These are phyloP conservation scores for Dryomyza anilis DNA, from an alignment of 2,888 invertebrate genomes.

Conservation along the genomic window DNA sequence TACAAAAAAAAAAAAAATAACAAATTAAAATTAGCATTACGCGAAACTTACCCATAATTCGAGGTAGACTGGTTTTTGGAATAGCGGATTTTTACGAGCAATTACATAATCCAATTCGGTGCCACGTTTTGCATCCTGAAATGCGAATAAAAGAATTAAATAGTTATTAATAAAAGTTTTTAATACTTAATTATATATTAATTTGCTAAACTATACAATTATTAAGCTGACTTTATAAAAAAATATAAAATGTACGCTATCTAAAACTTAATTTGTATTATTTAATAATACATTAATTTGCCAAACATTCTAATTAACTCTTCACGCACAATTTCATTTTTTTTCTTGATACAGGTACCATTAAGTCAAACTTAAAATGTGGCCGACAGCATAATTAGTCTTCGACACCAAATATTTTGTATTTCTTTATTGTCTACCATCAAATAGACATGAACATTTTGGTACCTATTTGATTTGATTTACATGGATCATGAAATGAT, in stretches of 20 bases:
- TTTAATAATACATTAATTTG: background rate
- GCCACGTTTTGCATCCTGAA: conserved; percentile 77
- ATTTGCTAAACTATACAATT: too few relatives aligned
- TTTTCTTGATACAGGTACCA: too few relatives aligned
- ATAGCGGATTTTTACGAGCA: conserved; percentile 78
- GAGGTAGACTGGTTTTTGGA: conserved; percentile 78
- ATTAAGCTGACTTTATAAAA: too few relatives aligned
- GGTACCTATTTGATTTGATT: background rate
- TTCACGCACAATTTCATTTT: too few relatives aligned
- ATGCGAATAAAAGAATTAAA: conserved; percentile 40
- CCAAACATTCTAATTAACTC: too few relatives aligned
- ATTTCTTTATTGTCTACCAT: background rate
- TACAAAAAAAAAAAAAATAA: background rate
- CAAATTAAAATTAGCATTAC: background rate
- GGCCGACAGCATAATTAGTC: background rate
- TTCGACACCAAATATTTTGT: background rate
- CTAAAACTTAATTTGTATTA: too few relatives aligned
- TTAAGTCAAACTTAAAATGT: too few relatives aligned
- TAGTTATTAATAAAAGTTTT: too few relatives aligned
- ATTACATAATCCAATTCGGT: conserved; percentile 82
- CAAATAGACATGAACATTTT: background rate
- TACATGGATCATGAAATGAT: background rate
- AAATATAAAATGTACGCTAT: too few relatives aligned
- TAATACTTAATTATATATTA: too few relatives aligned
- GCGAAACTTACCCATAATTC: conserved; percentile 76